Conservation (phyloP, 2,888 invertebrate species). For the Chymomyza procnemis region DNA sequence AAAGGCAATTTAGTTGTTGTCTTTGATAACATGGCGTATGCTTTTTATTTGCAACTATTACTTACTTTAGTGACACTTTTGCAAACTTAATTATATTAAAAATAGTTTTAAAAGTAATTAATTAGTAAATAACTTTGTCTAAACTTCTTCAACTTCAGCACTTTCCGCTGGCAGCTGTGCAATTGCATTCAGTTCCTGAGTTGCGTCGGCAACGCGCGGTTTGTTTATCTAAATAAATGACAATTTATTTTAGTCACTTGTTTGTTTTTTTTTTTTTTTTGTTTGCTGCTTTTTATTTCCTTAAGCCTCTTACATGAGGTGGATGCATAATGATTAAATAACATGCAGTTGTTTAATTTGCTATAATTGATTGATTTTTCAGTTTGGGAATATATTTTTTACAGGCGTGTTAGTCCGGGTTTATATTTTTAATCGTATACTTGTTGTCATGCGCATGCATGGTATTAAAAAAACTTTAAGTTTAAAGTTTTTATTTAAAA, state of each 20-base stretch:
- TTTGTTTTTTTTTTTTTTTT: neutral
- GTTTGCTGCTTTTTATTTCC: no score
- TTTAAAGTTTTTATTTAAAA: no score
- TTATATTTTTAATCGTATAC: no score
- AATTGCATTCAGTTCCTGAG: slow-evolving; percentile 37
- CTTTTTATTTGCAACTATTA: neutral
- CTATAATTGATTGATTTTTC: neutral
- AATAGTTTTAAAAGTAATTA: neutral
- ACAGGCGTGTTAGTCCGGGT: neutral
- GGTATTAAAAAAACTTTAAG: no score
- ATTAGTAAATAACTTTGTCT: slow-evolving; percentile 8
- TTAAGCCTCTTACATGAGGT: slow-evolving; percentile 9
- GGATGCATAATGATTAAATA: slow-evolving; percentile 45
- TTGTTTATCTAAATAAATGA: slow-evolving; percentile 51
- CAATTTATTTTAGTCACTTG: slow-evolving; percentile 26
- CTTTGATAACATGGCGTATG: neutral
- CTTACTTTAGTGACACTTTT: neutral
- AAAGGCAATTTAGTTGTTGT: neutral
- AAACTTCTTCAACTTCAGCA: slow-evolving; percentile 31
- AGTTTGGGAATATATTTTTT: neutral
- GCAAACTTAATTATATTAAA: neutral
- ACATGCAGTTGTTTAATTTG: slow-evolving; percentile 41
- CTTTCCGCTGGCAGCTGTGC: neutral
- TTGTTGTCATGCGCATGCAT: neutral
- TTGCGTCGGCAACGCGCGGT: slow-evolving; percentile 26